Evolutionary conservation across 1,140 invertebrate genomes (phyloP), one percentile per base, ranked within the genome.

Genomic region (Colletes latitarsis): DNA sequence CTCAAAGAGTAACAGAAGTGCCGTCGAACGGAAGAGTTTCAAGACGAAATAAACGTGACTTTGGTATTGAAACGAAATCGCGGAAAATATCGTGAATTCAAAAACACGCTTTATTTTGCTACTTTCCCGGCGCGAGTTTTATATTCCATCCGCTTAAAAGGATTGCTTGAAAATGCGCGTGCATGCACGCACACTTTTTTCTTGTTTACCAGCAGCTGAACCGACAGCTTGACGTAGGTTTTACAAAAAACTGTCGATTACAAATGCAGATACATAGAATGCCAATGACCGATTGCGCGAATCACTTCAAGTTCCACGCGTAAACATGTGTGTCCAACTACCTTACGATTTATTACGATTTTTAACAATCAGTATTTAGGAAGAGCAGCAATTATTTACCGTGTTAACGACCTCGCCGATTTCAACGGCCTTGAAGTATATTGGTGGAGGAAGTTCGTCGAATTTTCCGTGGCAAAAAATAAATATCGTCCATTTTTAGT

Each of bases 201-300:
- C 49, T 55, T 17, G 5, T 17, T 57, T 46, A 17, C 8, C 46
- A 57, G 8, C 14, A 49, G 21, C 15, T 5, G 15, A 6, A 41
- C n/a, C 57, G 77, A 72, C 60, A 52, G 64, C 73, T 73, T 63
- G 10, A 68, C 30, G 19, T 19, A 14, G 52, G 6, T 77, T 49
- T 67, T 46, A 41, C 9, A n/a, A 53, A 43, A 52, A 30, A 84
- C 39, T 30, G 39, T 77, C 49, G 63, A 64, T 73, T 6, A 49
- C 53, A 21, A 30, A 66, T 69, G 52, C 9, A 75, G 39, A 71
- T 70, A 73, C n/a, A 21, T n/a, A 41, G 46, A 85, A 69, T 69
- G 82, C 53, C 78, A 77, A 84, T 69, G 79, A 85, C 66, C 84
- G 78, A 85, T 84, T 77, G 69, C 12, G 21, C n/a, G 52, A 10